Evolutionary conservation across 1,140 invertebrate species (phyloP).

Genomic region (Hycleus phaleratus): DNA sequence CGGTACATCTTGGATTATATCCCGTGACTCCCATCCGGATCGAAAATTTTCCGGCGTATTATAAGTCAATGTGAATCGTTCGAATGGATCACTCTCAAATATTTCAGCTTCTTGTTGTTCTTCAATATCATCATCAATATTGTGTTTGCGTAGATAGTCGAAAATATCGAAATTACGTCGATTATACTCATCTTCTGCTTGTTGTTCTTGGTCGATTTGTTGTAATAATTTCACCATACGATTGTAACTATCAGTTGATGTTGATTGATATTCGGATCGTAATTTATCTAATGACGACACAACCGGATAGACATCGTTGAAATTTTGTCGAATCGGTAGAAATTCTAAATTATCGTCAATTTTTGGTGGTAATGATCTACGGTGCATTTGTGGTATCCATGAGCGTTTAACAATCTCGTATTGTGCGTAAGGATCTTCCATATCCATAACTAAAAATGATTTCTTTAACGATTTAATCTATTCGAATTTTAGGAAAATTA

Average conservation of each 20-base stretch:
- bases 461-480: background rate
- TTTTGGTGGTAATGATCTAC: constrained; percentile 26
- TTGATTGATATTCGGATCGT: constrained; percentile 18
- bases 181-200: background rate
- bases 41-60: constrained; percentile 47
- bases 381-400: constrained; percentile 34
- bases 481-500: constrained; percentile 15
- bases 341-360: constrained; percentile 23
- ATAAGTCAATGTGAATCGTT: constrained; percentile 39
- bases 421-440: constrained; percentile 34
- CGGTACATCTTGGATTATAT: constrained; percentile 38
- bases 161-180: too few species aligned
- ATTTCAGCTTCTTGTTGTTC: background rate
- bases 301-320: constrained; percentile 25
- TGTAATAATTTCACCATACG: constrained; percentile 24
- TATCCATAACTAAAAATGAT: constrained; percentile 29
- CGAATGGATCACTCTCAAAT: constrained; percentile 3
- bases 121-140: background rate
- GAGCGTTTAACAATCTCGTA: constrained; percentile 29
- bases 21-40: constrained; percentile 43
- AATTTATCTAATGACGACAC: constrained; percentile 24
- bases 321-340: constrained; percentile 3
- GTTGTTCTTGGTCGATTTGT: constrained; percentile 17
- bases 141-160: too few species aligned
- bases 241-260: constrained; percentile 33